Percentiles rank a stretch among this genome's conserved stretches.
Evolutionary conservation across 2,113 vertebrate genomes (phyloP).

Genomic region (Canis aureus): DNA sequence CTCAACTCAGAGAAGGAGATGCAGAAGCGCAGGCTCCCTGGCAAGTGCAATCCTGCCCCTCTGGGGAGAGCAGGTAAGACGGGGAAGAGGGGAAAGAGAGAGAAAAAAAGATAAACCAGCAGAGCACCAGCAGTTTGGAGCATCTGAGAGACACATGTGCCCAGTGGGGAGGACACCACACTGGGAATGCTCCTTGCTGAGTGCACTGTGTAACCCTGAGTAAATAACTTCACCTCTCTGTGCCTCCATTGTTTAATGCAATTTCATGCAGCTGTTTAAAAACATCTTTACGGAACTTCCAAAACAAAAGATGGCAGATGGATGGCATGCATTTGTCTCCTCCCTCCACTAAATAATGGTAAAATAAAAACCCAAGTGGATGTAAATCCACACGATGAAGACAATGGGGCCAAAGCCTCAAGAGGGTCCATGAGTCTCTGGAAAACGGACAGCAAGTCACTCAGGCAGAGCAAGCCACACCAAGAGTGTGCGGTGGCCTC

Average conservation of each 20-base stretch:
- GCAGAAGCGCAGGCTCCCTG: not conserved
- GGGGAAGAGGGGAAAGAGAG: not conserved
- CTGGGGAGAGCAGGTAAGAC: too few species aligned
- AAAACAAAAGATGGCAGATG: not conserved
- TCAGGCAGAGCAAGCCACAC: too few species aligned
- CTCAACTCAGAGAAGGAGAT: not conserved
- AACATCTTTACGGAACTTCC: constrained; percentile 11
- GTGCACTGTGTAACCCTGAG: not conserved
- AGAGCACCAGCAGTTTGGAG: not conserved
- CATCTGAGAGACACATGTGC: not conserved
- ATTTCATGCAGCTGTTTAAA: not conserved
- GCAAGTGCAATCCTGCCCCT: not conserved
- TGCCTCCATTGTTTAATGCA: not conserved
- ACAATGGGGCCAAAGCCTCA: not conserved
- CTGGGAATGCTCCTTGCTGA: not conserved
- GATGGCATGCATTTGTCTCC: not conserved
- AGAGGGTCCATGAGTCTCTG: not conserved
- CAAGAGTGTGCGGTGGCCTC: not conserved
- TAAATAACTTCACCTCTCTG: not conserved
- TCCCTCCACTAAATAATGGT: not conserved
- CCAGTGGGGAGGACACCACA: not conserved
- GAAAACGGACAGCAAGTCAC: not conserved
- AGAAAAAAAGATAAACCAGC: not conserved
- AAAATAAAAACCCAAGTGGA: not conserved
- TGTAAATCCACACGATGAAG: not conserved